phyloP scores from a whole-genome alignment of 2,113 vertebrate species.

The Pavo muticus region DNA sequence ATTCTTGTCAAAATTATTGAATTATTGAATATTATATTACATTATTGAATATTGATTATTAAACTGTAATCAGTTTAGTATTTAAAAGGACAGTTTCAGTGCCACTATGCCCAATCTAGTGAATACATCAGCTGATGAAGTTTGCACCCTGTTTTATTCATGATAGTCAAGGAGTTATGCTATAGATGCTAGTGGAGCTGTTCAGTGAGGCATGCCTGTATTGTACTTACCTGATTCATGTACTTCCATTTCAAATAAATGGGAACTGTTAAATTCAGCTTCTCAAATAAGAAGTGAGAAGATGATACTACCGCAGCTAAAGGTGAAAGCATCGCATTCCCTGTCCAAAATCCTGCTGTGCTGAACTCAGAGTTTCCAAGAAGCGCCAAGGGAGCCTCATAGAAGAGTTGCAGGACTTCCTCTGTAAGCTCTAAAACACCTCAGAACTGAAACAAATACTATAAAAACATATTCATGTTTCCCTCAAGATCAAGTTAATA shows the following conservation, averaged over 20 bases:
- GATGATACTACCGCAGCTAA: slow-evolving; percentile 58
- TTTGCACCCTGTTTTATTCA: background rate
- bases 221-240: background rate
- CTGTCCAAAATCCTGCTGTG: slow-evolving; percentile 15
- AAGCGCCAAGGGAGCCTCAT: background rate
- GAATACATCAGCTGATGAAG: background rate
- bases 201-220: background rate
- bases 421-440: background rate
- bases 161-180: background rate
- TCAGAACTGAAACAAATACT: background rate
- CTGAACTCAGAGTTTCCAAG: background rate
- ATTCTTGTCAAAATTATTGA: background rate
- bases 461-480: background rate
- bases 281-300: slow-evolving; percentile 44
- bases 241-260: slow-evolving; percentile 5
- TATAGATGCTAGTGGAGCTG: background rate
- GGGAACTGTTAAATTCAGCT: slow-evolving; percentile 38
- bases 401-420: background rate
- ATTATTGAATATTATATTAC: no score
- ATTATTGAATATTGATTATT: no score
- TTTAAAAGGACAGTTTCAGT: background rate
- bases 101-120: background rate
- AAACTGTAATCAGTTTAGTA: background rate
- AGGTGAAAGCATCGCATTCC: slow-evolving; percentile 64
- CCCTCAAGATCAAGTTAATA: background rate